Conservation (phyloP, 2,888 invertebrate species). For the Cataglyphis livida region DNA sequence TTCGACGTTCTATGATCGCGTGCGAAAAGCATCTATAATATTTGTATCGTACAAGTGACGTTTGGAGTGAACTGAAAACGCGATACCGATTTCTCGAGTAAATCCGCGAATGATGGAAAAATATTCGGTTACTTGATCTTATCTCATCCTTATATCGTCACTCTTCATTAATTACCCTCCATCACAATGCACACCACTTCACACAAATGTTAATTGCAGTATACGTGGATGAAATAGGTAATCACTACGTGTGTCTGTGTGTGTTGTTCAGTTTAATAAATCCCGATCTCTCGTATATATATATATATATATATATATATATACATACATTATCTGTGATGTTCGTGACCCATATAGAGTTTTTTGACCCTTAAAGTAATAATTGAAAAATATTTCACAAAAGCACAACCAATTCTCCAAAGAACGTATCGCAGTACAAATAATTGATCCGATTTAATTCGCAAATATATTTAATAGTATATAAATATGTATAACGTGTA, state of each 20-base stretch:
- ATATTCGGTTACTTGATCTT: neutral
- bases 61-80: constrained; percentile 1
- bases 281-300: constrained; percentile 6
- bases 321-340: constrained; percentile 36
- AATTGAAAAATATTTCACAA: constrained; percentile 69
- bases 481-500: neutral
- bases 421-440: constrained; percentile 61
- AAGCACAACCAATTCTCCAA: constrained; percentile 56
- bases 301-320: too few relatives aligned
- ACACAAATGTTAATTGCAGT: constrained; percentile 79
- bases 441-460: neutral
- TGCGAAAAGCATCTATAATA: constrained; percentile 21
- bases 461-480: neutral
- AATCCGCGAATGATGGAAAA: constrained; percentile 33
- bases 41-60: constrained; percentile 3
- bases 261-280: constrained; percentile 72
- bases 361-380: constrained; percentile 70
- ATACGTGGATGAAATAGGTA: constrained; percentile 83
- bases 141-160: constrained; percentile 3
- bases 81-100: neutral
- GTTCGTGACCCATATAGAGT: constrained; percentile 60
- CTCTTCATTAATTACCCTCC: constrained; percentile 13
- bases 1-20: constrained; percentile 27
- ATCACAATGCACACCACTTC: constrained; percentile 49
- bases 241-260: constrained; percentile 80